phyloP scores from a whole-genome alignment of 2,888 invertebrate species.

The Cephonodes hylas region DNA sequence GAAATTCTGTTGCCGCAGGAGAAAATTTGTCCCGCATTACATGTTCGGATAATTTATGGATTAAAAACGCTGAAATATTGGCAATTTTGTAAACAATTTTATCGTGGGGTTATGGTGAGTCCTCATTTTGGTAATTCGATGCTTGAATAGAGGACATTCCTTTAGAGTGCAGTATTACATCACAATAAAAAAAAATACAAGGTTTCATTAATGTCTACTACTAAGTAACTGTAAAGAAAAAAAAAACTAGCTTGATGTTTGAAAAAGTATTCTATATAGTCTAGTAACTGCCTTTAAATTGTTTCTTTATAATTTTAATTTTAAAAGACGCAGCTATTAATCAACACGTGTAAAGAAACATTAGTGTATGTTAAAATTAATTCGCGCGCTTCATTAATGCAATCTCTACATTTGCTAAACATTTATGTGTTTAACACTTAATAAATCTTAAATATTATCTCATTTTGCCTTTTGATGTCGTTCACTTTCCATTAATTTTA shows the following conservation, averaged over 20 bases:
- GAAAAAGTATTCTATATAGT: too few relatives aligned
- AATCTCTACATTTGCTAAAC: not conserved
- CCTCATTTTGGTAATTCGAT: too few relatives aligned
- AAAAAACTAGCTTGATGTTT: too few relatives aligned
- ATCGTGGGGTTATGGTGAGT: too few relatives aligned
- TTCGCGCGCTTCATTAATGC: not conserved
- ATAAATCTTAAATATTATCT: constrained; percentile 3
- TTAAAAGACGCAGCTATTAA: not conserved
- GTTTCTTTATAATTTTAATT: not conserved
- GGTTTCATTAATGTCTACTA: too few relatives aligned
- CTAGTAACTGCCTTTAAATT: not conserved
- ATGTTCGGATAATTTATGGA: constrained; percentile 1
- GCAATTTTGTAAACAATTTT: not conserved
- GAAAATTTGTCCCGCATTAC: not conserved
- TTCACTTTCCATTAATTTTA: constrained; percentile 6
- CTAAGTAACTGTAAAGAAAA: too few relatives aligned
- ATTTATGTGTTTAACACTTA: not conserved
- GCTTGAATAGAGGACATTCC: too few relatives aligned
- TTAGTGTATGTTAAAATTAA: not conserved
- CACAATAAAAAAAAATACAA: too few relatives aligned
- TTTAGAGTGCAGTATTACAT: too few relatives aligned
- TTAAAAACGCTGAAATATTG: not conserved
- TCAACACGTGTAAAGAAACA: not conserved
- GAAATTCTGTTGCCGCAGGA: constrained; percentile 31
- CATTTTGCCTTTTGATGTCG: not conserved